These are phyloP conservation scores for Psittacara wagleri DNA, from an alignment of 2,113 vertebrate species.

Conservation along the genomic window DNA sequence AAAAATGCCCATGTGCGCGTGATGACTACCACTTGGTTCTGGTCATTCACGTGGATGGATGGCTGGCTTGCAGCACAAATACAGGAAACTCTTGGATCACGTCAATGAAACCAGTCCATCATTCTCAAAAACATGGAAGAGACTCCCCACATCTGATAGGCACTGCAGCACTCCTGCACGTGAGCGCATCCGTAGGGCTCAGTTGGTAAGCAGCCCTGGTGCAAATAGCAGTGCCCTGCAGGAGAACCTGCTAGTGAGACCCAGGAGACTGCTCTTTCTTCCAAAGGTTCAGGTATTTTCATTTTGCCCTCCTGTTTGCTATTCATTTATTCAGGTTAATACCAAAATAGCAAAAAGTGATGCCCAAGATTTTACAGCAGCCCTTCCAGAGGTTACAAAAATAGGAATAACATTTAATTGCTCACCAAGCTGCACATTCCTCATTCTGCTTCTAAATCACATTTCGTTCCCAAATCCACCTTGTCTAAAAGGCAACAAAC, in stretches of 20 bases:
- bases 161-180: neutral
- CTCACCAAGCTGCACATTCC: neutral
- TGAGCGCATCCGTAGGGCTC: rapidly evolving
- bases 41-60: neutral
- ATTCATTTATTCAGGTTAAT: neutral
- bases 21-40: neutral
- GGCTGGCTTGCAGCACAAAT: neutral
- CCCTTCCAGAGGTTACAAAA: neutral
- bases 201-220: neutral
- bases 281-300: neutral
- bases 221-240: neutral
- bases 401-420: neutral
- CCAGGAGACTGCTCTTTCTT: neutral
- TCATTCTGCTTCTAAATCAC: neutral
- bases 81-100: neutral
- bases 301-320: neutral
- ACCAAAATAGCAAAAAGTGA: neutral
- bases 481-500: neutral
- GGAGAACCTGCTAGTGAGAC: neutral
- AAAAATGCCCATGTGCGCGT: neutral
- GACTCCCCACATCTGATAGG: neutral
- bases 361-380: neutral
- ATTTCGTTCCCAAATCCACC: neutral
- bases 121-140: neutral
- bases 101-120: neutral